Conservation (phyloP, 2,797 vertebrate genomes). For the Acrossocheilus wenchowensis region DNA sequence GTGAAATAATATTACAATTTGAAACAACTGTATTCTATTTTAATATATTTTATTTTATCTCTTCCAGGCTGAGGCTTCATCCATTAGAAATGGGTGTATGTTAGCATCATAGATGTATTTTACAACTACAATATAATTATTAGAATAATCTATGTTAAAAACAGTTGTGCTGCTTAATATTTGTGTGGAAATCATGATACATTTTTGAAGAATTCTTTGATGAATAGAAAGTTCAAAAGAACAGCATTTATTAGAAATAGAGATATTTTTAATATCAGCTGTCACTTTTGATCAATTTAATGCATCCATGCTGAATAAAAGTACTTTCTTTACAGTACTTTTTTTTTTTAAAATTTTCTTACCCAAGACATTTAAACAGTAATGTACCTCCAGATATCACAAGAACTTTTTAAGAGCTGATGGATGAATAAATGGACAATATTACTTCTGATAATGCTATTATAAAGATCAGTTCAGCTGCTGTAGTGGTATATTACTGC, state of each 20-base stretch:
- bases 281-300: background rate
- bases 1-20: background rate
- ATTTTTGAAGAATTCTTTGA: background rate
- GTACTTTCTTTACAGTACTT: background rate
- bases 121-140: background rate
- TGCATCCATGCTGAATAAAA: background rate
- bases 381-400: background rate
- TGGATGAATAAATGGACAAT: background rate
- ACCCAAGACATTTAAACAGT: background rate
- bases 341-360: too few species aligned
- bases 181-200: background rate
- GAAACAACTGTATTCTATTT: background rate
- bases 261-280: background rate
- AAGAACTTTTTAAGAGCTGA: background rate
- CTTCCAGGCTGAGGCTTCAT: too few species aligned
- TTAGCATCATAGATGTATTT: too few species aligned
- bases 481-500: background rate
- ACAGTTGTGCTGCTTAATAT: background rate
- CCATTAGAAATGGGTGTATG: too few species aligned
- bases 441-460: background rate
- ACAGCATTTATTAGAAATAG: background rate
- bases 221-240: background rate
- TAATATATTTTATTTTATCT: background rate
- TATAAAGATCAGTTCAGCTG: background rate
- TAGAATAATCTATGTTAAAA: background rate